phyloP scores from a whole-genome alignment of 2,797 vertebrate genomes.

The Pangasius macronema region DNA sequence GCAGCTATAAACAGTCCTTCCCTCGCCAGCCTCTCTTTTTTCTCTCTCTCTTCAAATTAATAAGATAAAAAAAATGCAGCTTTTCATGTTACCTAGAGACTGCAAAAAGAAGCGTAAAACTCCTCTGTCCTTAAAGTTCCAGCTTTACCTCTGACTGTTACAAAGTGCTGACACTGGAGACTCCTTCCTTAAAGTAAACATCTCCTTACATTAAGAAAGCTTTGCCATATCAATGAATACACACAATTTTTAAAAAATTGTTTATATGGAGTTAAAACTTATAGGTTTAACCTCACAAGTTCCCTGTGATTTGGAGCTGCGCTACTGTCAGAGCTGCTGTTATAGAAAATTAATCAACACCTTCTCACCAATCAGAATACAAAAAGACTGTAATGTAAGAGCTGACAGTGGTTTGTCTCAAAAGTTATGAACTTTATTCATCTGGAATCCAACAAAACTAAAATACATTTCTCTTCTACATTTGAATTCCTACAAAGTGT shows the following conservation, averaged over 20 bases:
- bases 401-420: too few species aligned
- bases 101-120: neutral
- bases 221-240: too few species aligned
- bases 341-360: too few species aligned
- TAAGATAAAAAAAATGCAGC: neutral
- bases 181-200: too few species aligned
- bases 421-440: neutral
- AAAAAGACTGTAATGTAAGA: too few species aligned
- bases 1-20: neutral
- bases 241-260: too few species aligned
- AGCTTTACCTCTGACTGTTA: neutral
- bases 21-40: neutral
- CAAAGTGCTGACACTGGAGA: neutral
- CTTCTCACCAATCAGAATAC: neutral
- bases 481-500: neutral
- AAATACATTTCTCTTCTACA: neutral
- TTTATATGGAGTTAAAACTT: too few species aligned
- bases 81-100: neutral
- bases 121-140: neutral
- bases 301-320: too few species aligned
- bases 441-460: neutral
- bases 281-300: too few species aligned
- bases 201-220: too few species aligned
- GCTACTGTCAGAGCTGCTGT: too few species aligned
- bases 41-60: neutral